These are phyloP conservation scores for Drosophila littoralis DNA, from an alignment of 1,140 invertebrate species.

Conservation along the genomic window DNA sequence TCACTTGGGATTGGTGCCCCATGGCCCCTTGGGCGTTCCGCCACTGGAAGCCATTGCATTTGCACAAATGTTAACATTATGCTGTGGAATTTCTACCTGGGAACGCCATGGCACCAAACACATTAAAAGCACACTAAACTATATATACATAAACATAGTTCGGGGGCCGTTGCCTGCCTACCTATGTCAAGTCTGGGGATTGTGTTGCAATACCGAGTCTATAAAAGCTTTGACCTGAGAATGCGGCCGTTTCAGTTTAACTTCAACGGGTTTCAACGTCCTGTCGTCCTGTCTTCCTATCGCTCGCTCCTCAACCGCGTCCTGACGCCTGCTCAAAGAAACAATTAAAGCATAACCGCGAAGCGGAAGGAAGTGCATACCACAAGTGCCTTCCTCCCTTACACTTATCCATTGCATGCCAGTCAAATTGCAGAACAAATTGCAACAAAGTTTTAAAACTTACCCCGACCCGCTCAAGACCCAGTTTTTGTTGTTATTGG, in stretches of 20 bases:
- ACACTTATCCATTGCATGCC: conserved; percentile 59
- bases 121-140: conserved; percentile 79
- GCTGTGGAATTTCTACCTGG: conserved; percentile 70
- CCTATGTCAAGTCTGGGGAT: conserved; percentile 7
- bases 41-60: conserved; percentile 50
- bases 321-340: conserved; percentile 63
- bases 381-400: conserved; percentile 53
- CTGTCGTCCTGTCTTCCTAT: conserved; percentile 60
- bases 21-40: conserved; percentile 15
- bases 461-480: conserved; percentile 22
- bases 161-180: conserved; percentile 16
- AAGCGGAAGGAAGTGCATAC: conserved; percentile 75
- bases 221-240: conserved; percentile 68
- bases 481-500: conserved; percentile 22
- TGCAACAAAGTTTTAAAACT: conserved; percentile 59
- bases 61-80: conserved; percentile 60
- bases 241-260: conserved; percentile 68
- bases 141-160: conserved; percentile 36
- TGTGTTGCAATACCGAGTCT: conserved; percentile 58
- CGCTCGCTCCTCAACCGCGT: conserved; percentile 18
- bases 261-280: conserved; percentile 59
- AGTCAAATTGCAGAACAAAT: conserved; percentile 49
- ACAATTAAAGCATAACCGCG: conserved; percentile 77
- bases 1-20: background rate
- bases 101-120: conserved; percentile 80